Percentiles rank a stretch among this genome's conserved stretches.
These are phyloP conservation scores for Heliothis subflexa DNA, from an alignment of 1,140 invertebrate genomes.

Conservation along the genomic window DNA sequence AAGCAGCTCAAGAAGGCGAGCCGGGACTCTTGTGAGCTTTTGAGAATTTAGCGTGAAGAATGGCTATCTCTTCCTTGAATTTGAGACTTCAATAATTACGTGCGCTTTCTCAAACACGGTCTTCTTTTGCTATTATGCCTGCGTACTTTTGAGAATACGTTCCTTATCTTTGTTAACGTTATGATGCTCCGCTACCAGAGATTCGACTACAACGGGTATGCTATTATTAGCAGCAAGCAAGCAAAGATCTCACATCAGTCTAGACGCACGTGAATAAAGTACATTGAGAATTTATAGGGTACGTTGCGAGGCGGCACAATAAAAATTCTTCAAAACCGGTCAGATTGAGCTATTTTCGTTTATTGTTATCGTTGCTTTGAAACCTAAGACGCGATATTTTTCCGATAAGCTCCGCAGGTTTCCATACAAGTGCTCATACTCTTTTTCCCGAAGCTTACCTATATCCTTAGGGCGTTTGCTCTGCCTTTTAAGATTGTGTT, in stretches of 20 bases:
- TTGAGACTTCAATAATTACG: not conserved
- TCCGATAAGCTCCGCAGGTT: conserved; percentile 32
- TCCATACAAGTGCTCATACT: conserved; percentile 28
- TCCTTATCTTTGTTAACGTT: too few species aligned
- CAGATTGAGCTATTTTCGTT: conserved; percentile 31
- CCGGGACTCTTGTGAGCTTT: not conserved
- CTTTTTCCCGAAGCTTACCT: conserved; percentile 39
- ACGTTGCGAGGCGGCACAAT: not conserved
- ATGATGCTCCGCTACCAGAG: too few species aligned
- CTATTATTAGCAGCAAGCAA: too few species aligned
- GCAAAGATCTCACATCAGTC: not conserved
- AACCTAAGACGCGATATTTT: conserved; percentile 38
- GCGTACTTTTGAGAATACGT: too few species aligned
- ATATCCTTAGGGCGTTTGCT: conserved; percentile 54
- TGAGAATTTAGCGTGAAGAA: not conserved
- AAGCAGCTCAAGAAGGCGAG: not conserved
- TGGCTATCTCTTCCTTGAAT: conserved; percentile 2
- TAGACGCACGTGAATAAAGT: not conserved
- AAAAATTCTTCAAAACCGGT: not conserved
- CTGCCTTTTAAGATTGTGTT: conserved; percentile 57
- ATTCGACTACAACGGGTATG: too few species aligned
- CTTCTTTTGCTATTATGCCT: too few species aligned
- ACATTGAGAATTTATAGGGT: not conserved
- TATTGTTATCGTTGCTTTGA: conserved; percentile 35
- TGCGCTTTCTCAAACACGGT: not conserved